Evolutionary conservation across 2,888 invertebrate species (phyloP), one percentile per base, ranked within the genome.

Genomic region (Zygaena filipendulae): DNA sequence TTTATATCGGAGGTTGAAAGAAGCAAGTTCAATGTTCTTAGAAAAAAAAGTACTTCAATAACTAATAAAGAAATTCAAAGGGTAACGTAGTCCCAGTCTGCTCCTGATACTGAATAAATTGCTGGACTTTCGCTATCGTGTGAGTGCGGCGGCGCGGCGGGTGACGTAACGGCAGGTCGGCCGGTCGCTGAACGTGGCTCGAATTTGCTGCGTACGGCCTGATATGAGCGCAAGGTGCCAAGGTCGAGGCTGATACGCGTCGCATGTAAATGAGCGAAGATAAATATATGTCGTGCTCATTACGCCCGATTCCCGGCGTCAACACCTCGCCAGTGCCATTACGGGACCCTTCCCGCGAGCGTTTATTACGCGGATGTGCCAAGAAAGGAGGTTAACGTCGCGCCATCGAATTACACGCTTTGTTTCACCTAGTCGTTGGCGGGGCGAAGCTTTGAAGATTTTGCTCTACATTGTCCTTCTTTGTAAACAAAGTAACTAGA

Each of bases 261-360:
- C 51, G 63, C 61, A 75, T 75, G 74, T 60, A 75, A 79, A 77
- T 74, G 66, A 66, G 61, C 56, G 43, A 45, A 69, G 70, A 74
- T 74, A 75, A 72, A 70, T n/a, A n/a, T n/a, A n/a, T n/a, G 67
- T 66, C 62, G 57, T 57, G 57, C 61, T 74, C 69, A 71, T 74
- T 72, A 74, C 67, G 56, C 54, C 49, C 58, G 48, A 59, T 62
- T 61, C 58, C 58, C 61, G 53, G 48, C 54, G 46, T 47, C 54
- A 55, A 48, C 52, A 58, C 57, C 59, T 58, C 52, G 49, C 44
- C 47, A 52, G 50, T 43, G 54, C 57, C 61, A 63, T 71, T 66
- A 62, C 55, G 57, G 51, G 47, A 57, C 60, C 64, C 50, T 59
- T 55, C 57, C 51, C 53, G 54, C 59, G 57, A 47, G 60, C 55